Conservation (phyloP, 2,113 vertebrate genomes). For the Leucosticte australis region DNA sequence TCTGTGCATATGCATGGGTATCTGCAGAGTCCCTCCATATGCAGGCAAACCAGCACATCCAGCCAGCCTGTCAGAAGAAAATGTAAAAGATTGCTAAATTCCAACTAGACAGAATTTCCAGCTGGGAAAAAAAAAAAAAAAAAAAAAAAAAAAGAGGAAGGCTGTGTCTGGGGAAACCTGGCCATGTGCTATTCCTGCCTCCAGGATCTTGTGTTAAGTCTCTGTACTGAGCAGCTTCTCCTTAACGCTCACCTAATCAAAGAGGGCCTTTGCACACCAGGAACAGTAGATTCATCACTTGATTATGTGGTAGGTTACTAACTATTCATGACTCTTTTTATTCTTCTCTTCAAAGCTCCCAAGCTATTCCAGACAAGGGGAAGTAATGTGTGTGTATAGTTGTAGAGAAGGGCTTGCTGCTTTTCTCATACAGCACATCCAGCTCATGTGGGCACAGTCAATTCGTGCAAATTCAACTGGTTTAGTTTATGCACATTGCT, state of each 20-base stretch:
- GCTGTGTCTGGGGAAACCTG: slow-evolving; percentile 8
- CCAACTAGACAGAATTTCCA: slow-evolving; percentile 41
- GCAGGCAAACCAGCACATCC: not conserved
- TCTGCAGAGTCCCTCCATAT: not conserved
- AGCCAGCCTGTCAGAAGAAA: not conserved
- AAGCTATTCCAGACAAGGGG: not conserved
- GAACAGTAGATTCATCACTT: not conserved
- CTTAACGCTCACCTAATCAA: not conserved
- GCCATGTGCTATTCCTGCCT: not conserved
- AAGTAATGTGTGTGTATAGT: not conserved
- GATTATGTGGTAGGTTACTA: not conserved
- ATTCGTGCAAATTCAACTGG: not conserved
- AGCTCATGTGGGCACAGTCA: not conserved
- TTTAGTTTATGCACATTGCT: not conserved
- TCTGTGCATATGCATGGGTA: not conserved
- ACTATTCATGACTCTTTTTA: not conserved
- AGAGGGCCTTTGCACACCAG: not conserved
- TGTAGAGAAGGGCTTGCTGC: not conserved
- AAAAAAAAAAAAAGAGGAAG: slow-evolving; percentile 29
- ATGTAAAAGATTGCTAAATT: not conserved
- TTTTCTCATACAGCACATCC: not conserved
- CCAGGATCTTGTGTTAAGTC: not conserved
- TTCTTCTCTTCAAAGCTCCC: not conserved
- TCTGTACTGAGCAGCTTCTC: not conserved
- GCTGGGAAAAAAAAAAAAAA: slow-evolving; percentile 23